Percentiles rank a stretch among this genome's conserved stretches.
phyloP scores from a whole-genome alignment of 2,797 vertebrate species.

The Ispidina picta region DNA sequence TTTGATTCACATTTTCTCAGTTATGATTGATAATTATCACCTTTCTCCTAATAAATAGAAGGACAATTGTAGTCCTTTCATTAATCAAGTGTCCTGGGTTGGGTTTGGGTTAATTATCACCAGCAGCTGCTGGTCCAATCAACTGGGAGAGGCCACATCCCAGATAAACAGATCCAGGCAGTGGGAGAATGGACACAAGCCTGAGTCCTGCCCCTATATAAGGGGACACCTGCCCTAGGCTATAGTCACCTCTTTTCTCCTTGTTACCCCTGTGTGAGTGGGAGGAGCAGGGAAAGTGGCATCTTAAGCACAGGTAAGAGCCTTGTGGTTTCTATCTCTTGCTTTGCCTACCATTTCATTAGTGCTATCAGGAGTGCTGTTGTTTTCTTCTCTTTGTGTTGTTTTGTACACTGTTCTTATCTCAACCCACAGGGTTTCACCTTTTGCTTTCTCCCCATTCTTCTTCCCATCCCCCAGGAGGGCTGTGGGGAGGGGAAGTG shows the following conservation, averaged over 20 bases:
- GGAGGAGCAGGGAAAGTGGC: neutral
- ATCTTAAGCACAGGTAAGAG: neutral
- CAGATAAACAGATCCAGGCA: too few species aligned
- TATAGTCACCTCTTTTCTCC: neutral
- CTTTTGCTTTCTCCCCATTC: neutral
- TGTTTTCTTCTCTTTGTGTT: neutral
- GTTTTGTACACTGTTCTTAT: neutral
- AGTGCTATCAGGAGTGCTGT: neutral
- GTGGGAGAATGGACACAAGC: neutral
- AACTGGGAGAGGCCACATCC: neutral
- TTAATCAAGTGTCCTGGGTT: neutral
- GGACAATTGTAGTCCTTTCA: neutral
- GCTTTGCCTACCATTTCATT: neutral
- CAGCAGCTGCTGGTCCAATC: neutral
- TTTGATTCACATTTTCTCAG: neutral
- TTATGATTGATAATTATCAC: neutral
- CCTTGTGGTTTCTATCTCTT: neutral
- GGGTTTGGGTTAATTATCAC: neutral
- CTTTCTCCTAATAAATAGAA: neutral
- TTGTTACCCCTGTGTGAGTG: neutral
- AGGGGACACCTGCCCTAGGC: too few species aligned
- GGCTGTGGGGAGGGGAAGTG: too few species aligned
- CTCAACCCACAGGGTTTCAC: neutral
- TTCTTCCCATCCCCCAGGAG: neutral
- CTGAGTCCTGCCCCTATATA: neutral